Evolutionary conservation across 2,113 vertebrate genomes (phyloP).

Genomic region (Girardinichthys multiradiatus): DNA sequence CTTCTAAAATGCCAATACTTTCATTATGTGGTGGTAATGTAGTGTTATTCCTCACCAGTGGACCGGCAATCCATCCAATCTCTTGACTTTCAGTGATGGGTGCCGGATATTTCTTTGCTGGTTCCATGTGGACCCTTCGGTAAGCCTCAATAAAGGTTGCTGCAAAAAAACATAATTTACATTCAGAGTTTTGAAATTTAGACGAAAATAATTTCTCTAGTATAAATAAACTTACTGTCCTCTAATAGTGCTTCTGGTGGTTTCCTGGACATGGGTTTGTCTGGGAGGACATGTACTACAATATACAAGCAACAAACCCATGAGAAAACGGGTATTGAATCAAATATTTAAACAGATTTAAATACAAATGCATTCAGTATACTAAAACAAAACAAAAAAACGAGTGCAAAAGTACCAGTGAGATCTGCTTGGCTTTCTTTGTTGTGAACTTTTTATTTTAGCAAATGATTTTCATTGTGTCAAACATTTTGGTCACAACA

Average conservation of each 20-base stretch:
- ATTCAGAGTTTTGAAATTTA: background rate
- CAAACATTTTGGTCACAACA: no score
- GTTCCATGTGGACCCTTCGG: slow-evolving; percentile 77
- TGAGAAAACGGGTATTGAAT: background rate
- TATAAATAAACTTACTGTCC: slow-evolving; percentile 80
- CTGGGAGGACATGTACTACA: slow-evolving; percentile 83
- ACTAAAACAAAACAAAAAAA: no score
- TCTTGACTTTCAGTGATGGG: slow-evolving; percentile 90
- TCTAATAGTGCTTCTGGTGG: slow-evolving; percentile 67
- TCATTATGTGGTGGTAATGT: background rate
- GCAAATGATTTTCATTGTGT: no score
- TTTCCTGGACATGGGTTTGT: slow-evolving; percentile 86
- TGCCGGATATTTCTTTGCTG: slow-evolving; percentile 84
- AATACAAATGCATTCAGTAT: background rate
- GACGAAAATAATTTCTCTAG: background rate
- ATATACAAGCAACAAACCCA: background rate
- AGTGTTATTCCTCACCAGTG: slow-evolving; percentile 81
- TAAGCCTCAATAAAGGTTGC: slow-evolving; percentile 83
- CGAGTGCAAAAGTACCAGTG: no score
- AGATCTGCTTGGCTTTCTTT: no score
- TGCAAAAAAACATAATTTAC: slow-evolving; percentile 42
- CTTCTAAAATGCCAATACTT: no score
- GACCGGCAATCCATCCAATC: slow-evolving; percentile 87
- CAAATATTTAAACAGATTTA: background rate
- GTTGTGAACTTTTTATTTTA: no score